Conservation (phyloP, 2,113 vertebrate species). For the Hippocampus comes region DNA sequence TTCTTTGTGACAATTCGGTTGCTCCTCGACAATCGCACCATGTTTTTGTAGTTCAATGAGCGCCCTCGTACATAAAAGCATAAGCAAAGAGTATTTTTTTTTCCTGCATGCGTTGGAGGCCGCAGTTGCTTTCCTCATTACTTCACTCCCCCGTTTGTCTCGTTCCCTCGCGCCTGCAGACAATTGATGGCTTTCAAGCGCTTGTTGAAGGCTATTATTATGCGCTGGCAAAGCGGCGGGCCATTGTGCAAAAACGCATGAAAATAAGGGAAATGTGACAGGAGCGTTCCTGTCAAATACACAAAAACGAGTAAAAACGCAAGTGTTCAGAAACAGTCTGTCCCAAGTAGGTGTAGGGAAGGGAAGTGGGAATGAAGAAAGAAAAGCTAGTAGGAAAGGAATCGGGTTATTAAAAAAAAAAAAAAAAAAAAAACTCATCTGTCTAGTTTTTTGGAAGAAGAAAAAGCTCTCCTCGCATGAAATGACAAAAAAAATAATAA, state of each 20-base stretch:
- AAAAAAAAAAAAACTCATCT: too few species aligned
- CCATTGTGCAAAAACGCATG: neutral
- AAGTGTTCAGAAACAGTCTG: neutral
- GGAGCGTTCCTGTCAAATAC: neutral
- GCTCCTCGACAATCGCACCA: too few species aligned
- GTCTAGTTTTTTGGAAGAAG: neutral
- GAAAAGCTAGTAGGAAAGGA: neutral
- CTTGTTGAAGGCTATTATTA: slow-evolving; percentile 15
- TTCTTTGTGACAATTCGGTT: too few species aligned
- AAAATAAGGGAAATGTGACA: neutral
- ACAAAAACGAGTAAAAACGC: neutral
- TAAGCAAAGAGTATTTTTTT: neutral
- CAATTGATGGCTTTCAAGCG: slow-evolving; percentile 21
- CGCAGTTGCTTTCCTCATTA: slow-evolving; percentile 5
- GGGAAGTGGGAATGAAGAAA: neutral
- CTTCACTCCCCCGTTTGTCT: slow-evolving; percentile 31
- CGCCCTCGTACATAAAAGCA: neutral
- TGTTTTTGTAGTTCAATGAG: too few species aligned
- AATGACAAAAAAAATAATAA: too few species aligned
- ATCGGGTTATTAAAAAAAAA: neutral
- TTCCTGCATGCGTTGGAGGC: neutral
- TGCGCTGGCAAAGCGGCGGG: slow-evolving; percentile 1
- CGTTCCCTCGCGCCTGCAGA: slow-evolving; percentile 7
- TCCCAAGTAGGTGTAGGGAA: too few species aligned
- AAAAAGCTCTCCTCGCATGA: neutral